Evolutionary conservation across 2,797 vertebrate species (phyloP).

Genomic region (Phyllotis vaccarum): DNA sequence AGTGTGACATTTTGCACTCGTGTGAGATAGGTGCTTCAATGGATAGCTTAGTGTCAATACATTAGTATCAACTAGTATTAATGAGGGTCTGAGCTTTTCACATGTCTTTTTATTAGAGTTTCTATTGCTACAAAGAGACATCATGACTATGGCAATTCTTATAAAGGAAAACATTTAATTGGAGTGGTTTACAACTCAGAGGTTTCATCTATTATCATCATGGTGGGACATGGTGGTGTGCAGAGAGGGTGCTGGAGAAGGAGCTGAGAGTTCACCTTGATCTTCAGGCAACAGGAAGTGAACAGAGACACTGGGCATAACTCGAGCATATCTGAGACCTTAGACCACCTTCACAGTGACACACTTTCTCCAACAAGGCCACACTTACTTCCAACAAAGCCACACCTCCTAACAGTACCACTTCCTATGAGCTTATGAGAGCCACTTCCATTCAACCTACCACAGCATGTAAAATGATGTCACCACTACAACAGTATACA

Average conservation of each 20-base stretch:
- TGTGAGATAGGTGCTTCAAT: not conserved
- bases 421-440: not conserved
- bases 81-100: not conserved
- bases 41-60: not conserved
- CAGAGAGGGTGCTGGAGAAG: not conserved
- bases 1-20: not conserved
- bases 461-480: not conserved
- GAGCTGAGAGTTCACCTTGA: not conserved
- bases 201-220: not conserved
- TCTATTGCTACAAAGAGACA: not conserved
- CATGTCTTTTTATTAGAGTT: not conserved
- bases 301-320: not conserved
- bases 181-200: not conserved
- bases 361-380: not conserved
- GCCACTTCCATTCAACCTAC: not conserved
- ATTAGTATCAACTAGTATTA: not conserved
- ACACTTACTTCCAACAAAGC: not conserved
- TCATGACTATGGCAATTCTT: not conserved
- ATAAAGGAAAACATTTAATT: not conserved
- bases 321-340: not conserved
- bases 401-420: not conserved
- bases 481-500: not conserved
- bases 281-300: not conserved
- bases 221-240: not conserved
- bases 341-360: not conserved